Base-by-base conservation (phyloP, 2,113 vertebrate species). In the Oceanites oceanicus region DNA sequence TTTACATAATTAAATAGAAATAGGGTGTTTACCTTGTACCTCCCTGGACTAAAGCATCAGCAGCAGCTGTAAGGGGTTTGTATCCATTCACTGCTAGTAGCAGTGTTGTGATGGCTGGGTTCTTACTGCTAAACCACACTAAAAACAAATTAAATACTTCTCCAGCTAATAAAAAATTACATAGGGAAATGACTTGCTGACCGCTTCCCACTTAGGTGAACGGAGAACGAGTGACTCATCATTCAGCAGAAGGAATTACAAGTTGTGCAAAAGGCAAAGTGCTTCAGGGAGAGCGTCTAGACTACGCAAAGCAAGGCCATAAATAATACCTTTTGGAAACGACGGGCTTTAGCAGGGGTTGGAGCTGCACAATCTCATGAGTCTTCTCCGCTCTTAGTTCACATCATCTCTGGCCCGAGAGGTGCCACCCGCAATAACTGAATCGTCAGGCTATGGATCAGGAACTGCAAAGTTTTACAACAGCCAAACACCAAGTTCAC, bases 201-300 rank as follows among this genome's bases (percentile, higher is more conserved):
- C 91, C 59, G 6, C 74, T 94, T 68, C 77, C 70, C 34, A 10
- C 91, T 92, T 66, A 91, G 87, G 87, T 88, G 79, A 92, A 82
- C 1, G 3, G 85, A 72, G 86, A 96, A 67, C 16, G 1, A 97
- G 78, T 93, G 88, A 95, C 52, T 95, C 94, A 96, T 63, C 82
- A 63, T 61, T 92, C 77, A 85, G 91, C 76, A 95, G 68, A 91
- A 94, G 62, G 92, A 96, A 96, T 97, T 89, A 96, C 34, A 82
- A 96, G 65, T 86, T 84, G 72, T 65, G 59, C 92, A 94, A 85
- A 92, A 95, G 80, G 89, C 70, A 91, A 88, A 94, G 71, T 58
- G 88, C 90, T 97, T 92, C 36, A 0, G 94, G 95, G 86, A 92
- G 82, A 92, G 72, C 7, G 80, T 94, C 90, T 96, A 96, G 95